A percentile compares a stretch with the other conserved stretches of the same genome.
These are phyloP conservation scores for Magallana gigas DNA, from an alignment of 1,140 invertebrate species.

Conservation along the genomic window DNA sequence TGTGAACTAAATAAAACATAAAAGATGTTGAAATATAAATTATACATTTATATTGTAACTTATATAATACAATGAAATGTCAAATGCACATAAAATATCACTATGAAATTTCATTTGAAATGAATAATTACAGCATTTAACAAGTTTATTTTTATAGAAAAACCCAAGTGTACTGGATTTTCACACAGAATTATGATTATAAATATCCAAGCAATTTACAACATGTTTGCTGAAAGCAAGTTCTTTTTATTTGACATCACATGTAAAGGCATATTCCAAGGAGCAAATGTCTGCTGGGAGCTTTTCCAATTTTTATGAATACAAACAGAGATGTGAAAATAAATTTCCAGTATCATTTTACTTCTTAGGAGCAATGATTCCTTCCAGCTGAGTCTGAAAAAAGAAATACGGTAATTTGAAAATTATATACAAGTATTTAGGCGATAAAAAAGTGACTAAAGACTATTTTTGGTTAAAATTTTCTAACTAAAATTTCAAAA, in stretches of 20 bases:
- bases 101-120: background rate
- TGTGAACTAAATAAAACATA: too few relatives aligned
- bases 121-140: background rate
- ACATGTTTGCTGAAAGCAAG: background rate
- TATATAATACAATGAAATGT: background rate
- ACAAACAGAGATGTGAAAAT: background rate
- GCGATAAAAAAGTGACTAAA: too few relatives aligned
- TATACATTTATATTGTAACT: background rate
- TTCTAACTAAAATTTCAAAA: too few relatives aligned
- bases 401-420: slow-evolving; percentile 28
- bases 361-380: slow-evolving; percentile 94
- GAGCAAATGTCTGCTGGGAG: background rate
- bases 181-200: background rate
- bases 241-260: background rate
- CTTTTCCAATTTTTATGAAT: slow-evolving; percentile 20
- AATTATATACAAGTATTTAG: too few relatives aligned
- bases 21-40: background rate
- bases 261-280: background rate
- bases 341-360: slow-evolving; percentile 78
- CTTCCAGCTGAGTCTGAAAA: slow-evolving; percentile 90
- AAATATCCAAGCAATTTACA: background rate
- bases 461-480: too few relatives aligned
- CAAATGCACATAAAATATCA: background rate
- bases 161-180: background rate
- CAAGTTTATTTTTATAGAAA: background rate